These are phyloP conservation scores for Heptranchias perlo DNA, from an alignment of 2,113 vertebrate species.

Conservation along the genomic window DNA sequence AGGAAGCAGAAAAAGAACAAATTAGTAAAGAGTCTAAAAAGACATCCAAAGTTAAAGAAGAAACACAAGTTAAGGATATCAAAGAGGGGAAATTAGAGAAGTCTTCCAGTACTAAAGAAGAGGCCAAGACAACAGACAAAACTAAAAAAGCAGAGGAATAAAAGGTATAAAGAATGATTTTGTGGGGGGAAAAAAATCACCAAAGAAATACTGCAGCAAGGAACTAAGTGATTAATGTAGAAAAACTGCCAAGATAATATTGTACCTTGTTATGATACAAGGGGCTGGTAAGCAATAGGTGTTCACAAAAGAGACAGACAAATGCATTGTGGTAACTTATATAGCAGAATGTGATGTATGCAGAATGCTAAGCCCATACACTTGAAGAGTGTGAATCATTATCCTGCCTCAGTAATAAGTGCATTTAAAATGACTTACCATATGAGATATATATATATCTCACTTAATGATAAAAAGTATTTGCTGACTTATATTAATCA, in stretches of 20 bases:
- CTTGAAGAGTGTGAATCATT: conserved; percentile 60
- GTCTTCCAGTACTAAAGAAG: conserved; percentile 68
- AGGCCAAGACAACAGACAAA: conserved; percentile 55
- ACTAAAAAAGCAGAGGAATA: conserved; percentile 61
- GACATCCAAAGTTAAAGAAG: background rate
- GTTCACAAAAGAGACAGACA: conserved; percentile 53
- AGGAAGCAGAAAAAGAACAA: background rate
- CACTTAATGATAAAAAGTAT: conserved; percentile 14
- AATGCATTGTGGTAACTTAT: conserved; percentile 61
- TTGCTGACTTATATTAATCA: conserved; percentile 21
- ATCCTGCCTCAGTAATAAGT: conserved; percentile 66
- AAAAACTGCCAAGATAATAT: conserved; percentile 13
- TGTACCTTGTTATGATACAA: conserved; percentile 42
- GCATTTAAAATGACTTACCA: conserved; percentile 70
- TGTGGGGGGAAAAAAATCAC: conserved; percentile 44
- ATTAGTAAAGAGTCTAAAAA: background rate
- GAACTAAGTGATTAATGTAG: background rate
- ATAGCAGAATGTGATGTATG: conserved; percentile 64
- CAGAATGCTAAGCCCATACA: conserved; percentile 64
- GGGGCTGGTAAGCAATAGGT: conserved; percentile 58
- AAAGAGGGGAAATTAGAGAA: conserved; percentile 64
- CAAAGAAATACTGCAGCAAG: conserved; percentile 45
- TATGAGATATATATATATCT: conserved; percentile 48
- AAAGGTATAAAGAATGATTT: conserved; percentile 47
- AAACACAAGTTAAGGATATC: conserved; percentile 38